A percentile compares a stretch with the other conserved stretches of the same genome.
Conservation (phyloP, 2,113 vertebrate genomes). For the Coptodon bakossiorum region DNA sequence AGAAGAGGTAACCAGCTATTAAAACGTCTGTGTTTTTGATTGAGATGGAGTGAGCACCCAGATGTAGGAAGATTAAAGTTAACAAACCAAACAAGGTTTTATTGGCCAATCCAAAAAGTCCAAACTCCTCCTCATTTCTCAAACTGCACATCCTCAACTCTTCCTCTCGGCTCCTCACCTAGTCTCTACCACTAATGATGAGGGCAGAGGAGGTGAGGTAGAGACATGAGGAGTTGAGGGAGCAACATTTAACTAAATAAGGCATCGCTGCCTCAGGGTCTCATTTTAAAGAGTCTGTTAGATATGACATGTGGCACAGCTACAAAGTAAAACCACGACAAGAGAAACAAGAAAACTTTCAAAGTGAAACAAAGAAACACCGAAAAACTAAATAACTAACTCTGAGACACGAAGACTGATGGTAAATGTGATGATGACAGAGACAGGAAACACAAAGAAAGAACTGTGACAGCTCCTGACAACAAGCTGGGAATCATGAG, state of each 20-base stretch:
- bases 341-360: neutral
- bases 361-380: neutral
- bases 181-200: fast-evolving
- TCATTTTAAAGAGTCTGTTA: neutral
- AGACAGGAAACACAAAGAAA: neutral
- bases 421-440: neutral
- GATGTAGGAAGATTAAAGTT: neutral
- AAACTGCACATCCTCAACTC: neutral
- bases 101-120: neutral
- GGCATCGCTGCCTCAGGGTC: neutral
- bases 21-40: neutral
- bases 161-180: neutral
- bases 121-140: neutral
- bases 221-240: neutral
- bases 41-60: neutral
- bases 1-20: neutral
- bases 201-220: neutral
- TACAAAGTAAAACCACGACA: neutral
- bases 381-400: neutral
- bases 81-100: neutral
- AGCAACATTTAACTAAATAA: neutral
- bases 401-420: neutral
- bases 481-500: neutral
- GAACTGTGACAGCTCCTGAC: neutral
- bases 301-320: neutral